Evolutionary conservation across 2,888 invertebrate species (phyloP).

Genomic region (Tiliacea aurago): DNA sequence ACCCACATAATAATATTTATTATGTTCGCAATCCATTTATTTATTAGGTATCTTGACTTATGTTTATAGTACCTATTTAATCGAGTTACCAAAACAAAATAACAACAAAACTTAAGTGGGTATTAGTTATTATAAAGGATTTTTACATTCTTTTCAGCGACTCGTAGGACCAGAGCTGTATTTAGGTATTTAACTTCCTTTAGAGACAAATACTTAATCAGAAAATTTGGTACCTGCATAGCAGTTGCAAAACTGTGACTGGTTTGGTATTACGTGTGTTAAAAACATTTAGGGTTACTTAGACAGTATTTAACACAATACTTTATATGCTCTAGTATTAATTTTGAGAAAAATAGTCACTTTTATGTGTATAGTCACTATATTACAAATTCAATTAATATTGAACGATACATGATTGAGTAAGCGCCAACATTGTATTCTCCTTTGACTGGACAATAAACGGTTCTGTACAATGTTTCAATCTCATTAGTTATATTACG

Average conservation of each 20-base stretch:
- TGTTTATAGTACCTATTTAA: not conserved
- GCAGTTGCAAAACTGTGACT: not conserved
- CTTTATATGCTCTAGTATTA: constrained; percentile 1
- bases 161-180: not conserved
- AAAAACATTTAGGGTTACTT: constrained; percentile 2
- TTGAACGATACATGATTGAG: constrained; percentile 42
- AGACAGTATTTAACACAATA: not conserved
- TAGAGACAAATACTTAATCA: not conserved
- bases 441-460: constrained; percentile 42
- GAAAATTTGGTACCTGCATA: not conserved
- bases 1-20: not conserved
- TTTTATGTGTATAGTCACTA: constrained; percentile 39
- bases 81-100: constrained; percentile 2
- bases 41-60: not conserved
- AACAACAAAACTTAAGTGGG: not conserved
- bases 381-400: constrained; percentile 53
- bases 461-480: constrained; percentile 34
- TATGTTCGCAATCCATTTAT: constrained; percentile 3
- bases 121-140: not conserved
- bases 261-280: constrained; percentile 1
- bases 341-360: constrained; percentile 21
- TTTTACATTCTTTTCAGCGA: not conserved
- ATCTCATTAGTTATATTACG: constrained; percentile 36
- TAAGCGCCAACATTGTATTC: constrained; percentile 55
- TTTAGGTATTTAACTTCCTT: not conserved